A percentile compares a stretch with the other conserved stretches of the same genome.
phyloP scores from a whole-genome alignment of 1,140 invertebrate genomes.

The Drosophila subobscura region DNA sequence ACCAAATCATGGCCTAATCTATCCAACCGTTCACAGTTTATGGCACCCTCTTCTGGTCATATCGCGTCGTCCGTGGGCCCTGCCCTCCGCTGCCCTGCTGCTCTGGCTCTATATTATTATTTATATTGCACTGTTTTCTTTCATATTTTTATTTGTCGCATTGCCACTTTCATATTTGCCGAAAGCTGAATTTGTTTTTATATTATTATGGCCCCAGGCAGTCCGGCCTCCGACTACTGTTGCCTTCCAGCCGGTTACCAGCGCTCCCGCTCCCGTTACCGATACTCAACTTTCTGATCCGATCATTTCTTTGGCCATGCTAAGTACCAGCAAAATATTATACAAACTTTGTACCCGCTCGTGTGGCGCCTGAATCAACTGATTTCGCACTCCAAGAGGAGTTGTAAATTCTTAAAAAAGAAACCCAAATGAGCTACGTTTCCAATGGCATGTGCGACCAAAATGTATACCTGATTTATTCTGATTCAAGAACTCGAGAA shows the following conservation, averaged over 20 bases:
- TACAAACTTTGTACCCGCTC: constrained; percentile 19
- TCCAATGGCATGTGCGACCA: no score
- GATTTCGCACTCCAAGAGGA: constrained; percentile 23
- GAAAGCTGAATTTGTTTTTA: constrained; percentile 63
- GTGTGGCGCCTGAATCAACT: not conserved
- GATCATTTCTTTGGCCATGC: constrained; percentile 1
- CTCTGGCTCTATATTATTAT: constrained; percentile 53
- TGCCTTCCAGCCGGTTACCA: constrained; percentile 3
- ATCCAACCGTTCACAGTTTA: constrained; percentile 64
- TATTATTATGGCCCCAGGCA: constrained; percentile 49
- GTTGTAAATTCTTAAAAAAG: constrained; percentile 37
- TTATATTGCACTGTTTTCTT: constrained; percentile 59
- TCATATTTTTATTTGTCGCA: constrained; percentile 18
- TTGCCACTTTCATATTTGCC: constrained; percentile 77
- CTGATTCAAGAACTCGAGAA: no score
- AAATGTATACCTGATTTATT: no score
- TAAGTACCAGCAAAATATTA: not conserved
- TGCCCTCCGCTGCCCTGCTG: not conserved
- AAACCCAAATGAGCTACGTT: not conserved
- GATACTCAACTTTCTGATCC: constrained; percentile 27
- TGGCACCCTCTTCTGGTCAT: constrained; percentile 69
- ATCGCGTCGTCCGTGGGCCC: constrained; percentile 32
- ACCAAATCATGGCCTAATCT: constrained; percentile 80
- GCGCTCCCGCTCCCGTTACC: not conserved
- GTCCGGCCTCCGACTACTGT: constrained; percentile 41